Evolutionary conservation across 2,113 vertebrate genomes (phyloP).

Genomic region (Crotalus horridus): DNA sequence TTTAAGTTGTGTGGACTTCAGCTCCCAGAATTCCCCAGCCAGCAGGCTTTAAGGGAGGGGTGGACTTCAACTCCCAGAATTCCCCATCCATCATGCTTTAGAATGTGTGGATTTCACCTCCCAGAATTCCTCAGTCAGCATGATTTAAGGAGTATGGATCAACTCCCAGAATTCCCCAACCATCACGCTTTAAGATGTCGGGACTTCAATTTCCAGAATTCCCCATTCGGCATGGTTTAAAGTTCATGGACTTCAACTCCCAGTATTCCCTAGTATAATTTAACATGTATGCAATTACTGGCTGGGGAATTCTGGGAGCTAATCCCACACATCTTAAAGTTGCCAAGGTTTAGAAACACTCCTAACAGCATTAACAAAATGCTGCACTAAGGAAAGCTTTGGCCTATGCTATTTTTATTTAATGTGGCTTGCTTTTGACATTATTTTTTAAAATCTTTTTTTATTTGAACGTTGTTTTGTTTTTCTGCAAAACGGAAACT

Average conservation of each 20-base stretch:
- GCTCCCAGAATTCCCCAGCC: no score
- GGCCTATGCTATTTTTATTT: not conserved
- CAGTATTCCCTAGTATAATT: not conserved
- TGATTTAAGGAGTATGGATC: not conserved
- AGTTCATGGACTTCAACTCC: not conserved
- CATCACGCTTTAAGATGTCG: not conserved
- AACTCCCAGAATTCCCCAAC: not conserved
- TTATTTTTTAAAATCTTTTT: not conserved
- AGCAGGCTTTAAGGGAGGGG: no score
- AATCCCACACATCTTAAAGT: not conserved
- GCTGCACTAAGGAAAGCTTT: not conserved
- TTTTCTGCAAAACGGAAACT: not conserved
- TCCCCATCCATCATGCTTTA: no score
- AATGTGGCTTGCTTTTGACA: not conserved
- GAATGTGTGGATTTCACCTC: no score
- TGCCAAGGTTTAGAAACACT: not conserved
- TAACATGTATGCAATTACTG: not conserved
- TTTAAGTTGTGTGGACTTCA: not conserved
- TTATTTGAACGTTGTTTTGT: not conserved
- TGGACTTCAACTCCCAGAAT: no score
- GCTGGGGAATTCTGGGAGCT: not conserved
- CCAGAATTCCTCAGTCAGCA: no score
- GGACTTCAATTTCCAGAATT: not conserved
- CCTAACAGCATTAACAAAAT: not conserved
- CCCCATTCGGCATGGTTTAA: not conserved